These are phyloP conservation scores for Mormyrus proboscirostris DNA, from an alignment of 2,797 vertebrate species.

Conservation along the genomic window DNA sequence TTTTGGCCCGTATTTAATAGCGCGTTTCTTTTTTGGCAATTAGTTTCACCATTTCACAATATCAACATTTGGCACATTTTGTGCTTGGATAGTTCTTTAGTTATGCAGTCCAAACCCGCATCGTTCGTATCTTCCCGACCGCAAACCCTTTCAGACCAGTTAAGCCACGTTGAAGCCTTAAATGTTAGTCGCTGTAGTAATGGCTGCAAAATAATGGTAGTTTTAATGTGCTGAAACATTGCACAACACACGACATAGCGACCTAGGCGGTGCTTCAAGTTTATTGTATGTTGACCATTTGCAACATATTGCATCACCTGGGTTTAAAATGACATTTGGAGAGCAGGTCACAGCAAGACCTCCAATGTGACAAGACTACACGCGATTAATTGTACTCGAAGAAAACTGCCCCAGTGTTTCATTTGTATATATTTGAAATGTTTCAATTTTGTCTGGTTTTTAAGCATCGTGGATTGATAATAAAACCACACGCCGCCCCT, in stretches of 20 bases:
- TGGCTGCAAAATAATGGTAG: background rate
- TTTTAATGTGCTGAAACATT: background rate
- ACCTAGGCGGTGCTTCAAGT: background rate
- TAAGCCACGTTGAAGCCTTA: background rate
- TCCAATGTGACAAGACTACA: background rate
- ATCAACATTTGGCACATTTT: background rate
- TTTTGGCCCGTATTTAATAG: background rate
- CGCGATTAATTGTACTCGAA: background rate
- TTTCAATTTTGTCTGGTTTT: background rate
- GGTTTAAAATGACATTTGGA: background rate
- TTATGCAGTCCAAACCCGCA: background rate
- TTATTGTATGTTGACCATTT: conserved; percentile 15
- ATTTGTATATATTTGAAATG: background rate
- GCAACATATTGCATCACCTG: background rate
- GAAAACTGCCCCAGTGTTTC: background rate
- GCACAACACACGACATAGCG: background rate
- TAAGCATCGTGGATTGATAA: background rate
- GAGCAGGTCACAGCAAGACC: background rate
- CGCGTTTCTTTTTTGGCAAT: background rate
- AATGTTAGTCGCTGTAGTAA: background rate
- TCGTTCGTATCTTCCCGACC: background rate
- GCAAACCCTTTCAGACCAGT: background rate
- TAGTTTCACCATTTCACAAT: background rate
- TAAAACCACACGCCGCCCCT: background rate
- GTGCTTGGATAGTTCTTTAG: background rate